Base-by-base conservation (phyloP, 2,113 vertebrate genomes). In the Synchiropus splendidus region DNA sequence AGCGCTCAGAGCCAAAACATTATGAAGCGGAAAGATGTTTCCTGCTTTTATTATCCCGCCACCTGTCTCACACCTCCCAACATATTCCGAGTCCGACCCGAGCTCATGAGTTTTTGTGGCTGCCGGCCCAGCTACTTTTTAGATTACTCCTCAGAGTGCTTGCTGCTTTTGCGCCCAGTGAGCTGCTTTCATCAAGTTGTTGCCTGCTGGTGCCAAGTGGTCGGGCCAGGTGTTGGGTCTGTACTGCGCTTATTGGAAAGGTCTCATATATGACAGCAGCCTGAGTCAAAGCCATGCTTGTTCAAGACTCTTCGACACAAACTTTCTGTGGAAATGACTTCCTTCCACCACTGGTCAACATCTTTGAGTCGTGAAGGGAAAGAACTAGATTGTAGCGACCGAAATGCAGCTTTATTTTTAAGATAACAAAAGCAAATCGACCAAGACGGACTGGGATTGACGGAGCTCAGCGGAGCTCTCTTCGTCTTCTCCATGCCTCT, bases 61-160 rank as follows among this genome's bases (percentile, higher is more conserved):
- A 59, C 67, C 55, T 74, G 67, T 67, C 65, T 47, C 52, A 36
- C 48, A 53, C 46, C 38, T 64, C 36, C 12, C 42, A 64, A 74
- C 18, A 16, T 59, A 49, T 53, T 58, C 8, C 4, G 21, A 27
- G 21, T 5, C 21, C 21, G 8, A 27, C 43, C 39, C 2, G 36
- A 51, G 51, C 66, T 66, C 56, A 59, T 46, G 54, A 69, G 64
- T 62, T 45, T 6, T 48, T 44, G 9, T 10, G 27, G 12, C 44
- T 36, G 44, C 21, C 0, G 14, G 10, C 41, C 47, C 58, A 60
- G 51, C 55, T 55, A 54, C 45, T 67, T 48, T 46, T 39, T 42
- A 17, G 38, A 49, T 12, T 14, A 33, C 43, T 49, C 31, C 17
- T 5, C 16, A 49, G 17, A 2, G 16, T 33, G n/a, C 37, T 32